Conservation (phyloP, 2,888 invertebrate species). For the Xestoiulus laeticollis region DNA sequence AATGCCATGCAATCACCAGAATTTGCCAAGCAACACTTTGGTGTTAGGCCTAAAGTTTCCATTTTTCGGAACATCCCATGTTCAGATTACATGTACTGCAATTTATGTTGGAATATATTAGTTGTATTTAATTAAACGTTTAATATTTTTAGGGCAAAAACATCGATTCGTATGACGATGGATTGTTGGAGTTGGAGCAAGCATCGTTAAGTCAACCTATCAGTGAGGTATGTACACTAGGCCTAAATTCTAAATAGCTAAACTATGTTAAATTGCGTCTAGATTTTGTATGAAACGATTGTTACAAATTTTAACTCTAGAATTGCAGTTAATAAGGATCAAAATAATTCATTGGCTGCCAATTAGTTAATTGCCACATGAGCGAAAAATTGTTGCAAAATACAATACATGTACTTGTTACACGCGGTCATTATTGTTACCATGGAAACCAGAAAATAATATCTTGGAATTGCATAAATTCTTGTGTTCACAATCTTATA, state of each 20-base stretch:
- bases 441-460: not conserved
- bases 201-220: conserved; percentile 58
- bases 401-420: not conserved
- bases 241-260: not conserved
- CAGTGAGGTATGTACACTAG: conserved; percentile 56
- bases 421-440: not conserved
- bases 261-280: not conserved
- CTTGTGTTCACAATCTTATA: too few species aligned
- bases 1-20: not conserved
- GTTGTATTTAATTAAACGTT: not conserved
- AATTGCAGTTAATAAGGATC: too few species aligned
- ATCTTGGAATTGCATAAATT: not conserved
- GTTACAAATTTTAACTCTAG: not conserved
- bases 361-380: too few species aligned
- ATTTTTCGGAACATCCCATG: not conserved
- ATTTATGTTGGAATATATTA: not conserved
- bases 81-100: not conserved
- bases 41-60: conserved; percentile 29
- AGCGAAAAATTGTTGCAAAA: too few species aligned
- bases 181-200: conserved; percentile 58
- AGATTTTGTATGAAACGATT: not conserved
- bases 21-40: not conserved
- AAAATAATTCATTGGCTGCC: too few species aligned
- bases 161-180: conserved; percentile 58
- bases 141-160: conserved; percentile 57